A percentile compares a stretch with the other conserved stretches of the same genome.
Evolutionary conservation across 2,113 vertebrate genomes (phyloP).

Genomic region (Tragelaphus strepsiceros): DNA sequence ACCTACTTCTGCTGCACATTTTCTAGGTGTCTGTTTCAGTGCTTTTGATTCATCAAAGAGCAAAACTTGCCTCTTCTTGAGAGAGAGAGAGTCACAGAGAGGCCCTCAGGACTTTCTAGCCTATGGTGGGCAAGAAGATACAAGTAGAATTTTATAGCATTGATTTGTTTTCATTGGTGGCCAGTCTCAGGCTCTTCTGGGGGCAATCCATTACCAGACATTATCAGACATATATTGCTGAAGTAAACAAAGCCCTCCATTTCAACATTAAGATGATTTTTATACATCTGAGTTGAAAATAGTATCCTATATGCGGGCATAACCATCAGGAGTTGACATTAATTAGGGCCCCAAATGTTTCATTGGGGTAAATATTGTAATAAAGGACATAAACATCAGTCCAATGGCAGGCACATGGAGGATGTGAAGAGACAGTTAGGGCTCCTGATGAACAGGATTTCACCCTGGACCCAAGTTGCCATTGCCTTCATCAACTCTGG

Average conservation of each 20-base stretch:
- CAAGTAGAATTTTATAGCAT: not conserved
- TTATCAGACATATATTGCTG: not conserved
- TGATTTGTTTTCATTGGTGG: not conserved
- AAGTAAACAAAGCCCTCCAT: not conserved
- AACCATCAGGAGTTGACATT: not conserved
- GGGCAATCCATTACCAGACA: not conserved
- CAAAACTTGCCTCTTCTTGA: not conserved
- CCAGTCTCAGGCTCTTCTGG: not conserved
- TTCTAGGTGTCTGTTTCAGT: not conserved
- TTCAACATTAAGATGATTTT: not conserved
- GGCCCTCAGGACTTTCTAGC: not conserved
- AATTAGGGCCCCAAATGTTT: not conserved
- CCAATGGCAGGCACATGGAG: not conserved
- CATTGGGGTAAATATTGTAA: not conserved
- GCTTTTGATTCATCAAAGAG: not conserved
- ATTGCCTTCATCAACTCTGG: not conserved
- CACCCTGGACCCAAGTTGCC: not conserved
- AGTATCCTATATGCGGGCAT: not conserved
- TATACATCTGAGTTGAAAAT: not conserved
- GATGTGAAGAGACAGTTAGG: not conserved
- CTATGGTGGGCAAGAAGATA: not conserved
- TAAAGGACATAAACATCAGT: not conserved
- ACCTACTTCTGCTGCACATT: not conserved
- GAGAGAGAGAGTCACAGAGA: not conserved
- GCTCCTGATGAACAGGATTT: not conserved